A percentile compares a stretch with the other conserved stretches of the same genome.
Conservation (phyloP, 2,113 vertebrate genomes). For the Electrona antarctica region DNA sequence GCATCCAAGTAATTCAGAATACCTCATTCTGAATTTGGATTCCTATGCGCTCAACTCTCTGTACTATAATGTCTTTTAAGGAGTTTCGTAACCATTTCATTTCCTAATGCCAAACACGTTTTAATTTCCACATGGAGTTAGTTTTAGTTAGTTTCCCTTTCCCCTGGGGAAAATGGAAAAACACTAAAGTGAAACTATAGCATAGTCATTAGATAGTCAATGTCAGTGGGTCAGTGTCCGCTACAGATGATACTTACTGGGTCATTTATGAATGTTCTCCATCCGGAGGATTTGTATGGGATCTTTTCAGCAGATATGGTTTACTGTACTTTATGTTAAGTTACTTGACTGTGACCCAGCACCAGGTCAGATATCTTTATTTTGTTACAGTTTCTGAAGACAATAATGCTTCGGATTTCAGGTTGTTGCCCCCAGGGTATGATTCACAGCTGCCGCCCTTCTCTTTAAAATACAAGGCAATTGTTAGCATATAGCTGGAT, state of each 20-base stretch:
- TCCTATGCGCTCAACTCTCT: too few relatives aligned
- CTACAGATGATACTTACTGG: too few relatives aligned
- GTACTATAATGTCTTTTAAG: too few relatives aligned
- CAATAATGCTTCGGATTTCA: slow-evolving; percentile 56
- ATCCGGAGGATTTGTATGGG: background rate
- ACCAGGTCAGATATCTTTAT: slow-evolving; percentile 41
- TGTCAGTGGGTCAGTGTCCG: background rate
- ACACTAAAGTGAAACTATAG: too few relatives aligned
- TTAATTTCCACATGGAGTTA: too few relatives aligned
- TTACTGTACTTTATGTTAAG: background rate
- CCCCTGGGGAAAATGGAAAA: too few relatives aligned
- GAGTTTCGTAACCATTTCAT: too few relatives aligned
- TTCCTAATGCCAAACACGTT: too few relatives aligned
- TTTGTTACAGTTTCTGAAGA: slow-evolving; percentile 45
- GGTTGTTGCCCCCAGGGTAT: slow-evolving; percentile 39
- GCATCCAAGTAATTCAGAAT: too few relatives aligned
- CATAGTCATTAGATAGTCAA: background rate
- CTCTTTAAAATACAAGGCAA: slow-evolving; percentile 33
- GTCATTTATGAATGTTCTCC: too few relatives aligned
- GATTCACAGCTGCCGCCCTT: too few relatives aligned
- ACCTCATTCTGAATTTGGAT: too few relatives aligned
- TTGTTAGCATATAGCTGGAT: slow-evolving; percentile 35
- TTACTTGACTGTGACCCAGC: background rate
- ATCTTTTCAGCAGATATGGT: background rate
- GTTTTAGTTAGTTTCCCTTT: slow-evolving; percentile 33